phyloP scores from a whole-genome alignment of 30 jellyfish, hydroid and myxozoan genomes.

The Aurelia aurita complex sp. Pacific region DNA sequence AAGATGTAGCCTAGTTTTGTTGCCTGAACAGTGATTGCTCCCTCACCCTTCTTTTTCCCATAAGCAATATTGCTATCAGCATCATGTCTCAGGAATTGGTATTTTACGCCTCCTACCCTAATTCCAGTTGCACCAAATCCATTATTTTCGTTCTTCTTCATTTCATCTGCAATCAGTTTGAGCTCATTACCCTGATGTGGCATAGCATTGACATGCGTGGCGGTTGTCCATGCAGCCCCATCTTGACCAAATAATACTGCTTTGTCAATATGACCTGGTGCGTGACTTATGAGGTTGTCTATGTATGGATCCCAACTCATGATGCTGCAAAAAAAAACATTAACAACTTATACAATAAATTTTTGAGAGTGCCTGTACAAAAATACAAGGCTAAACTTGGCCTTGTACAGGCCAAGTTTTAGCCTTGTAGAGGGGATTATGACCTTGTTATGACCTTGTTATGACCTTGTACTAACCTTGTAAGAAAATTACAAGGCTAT shows the following conservation, averaged over 20 bases:
- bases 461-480: too few species aligned
- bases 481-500: too few species aligned
- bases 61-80: slow-evolving; percentile 25
- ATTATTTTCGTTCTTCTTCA: background rate
- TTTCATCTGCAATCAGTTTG: slow-evolving; percentile 34
- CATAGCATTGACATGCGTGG: slow-evolving; percentile 59
- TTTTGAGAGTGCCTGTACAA: too few species aligned
- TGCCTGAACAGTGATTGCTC: slow-evolving; percentile 70
- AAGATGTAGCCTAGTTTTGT: slow-evolving; percentile 62
- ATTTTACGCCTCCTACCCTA: slow-evolving; percentile 67
- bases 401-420: too few species aligned
- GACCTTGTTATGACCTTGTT: too few species aligned
- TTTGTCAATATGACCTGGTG: slow-evolving; percentile 62
- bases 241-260: slow-evolving; percentile 68
- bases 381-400: too few species aligned
- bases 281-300: slow-evolving; percentile 57
- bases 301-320: slow-evolving; percentile 91
- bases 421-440: too few species aligned
- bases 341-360: background rate
- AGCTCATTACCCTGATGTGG: slow-evolving; percentile 43
- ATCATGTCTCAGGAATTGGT: slow-evolving; percentile 71
- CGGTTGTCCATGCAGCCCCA: slow-evolving; percentile 82
- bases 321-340: slow-evolving; percentile 24
- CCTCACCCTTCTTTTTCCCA: slow-evolving; percentile 86
- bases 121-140: slow-evolving; percentile 73